Conservation (phyloP, 1,140 invertebrate species). For the Melitaea cinxia region DNA sequence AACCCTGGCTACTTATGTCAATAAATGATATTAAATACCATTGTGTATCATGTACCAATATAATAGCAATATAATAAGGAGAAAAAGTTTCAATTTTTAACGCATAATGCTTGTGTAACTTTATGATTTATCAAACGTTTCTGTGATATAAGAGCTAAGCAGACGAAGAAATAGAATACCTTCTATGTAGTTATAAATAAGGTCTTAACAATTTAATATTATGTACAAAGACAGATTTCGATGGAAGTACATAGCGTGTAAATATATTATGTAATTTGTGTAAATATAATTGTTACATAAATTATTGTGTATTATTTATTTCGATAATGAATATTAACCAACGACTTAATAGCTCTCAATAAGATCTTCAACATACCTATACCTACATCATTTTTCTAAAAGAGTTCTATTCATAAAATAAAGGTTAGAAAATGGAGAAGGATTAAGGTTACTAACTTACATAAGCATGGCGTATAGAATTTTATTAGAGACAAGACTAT, state of each 20-base stretch:
- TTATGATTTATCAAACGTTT: no score
- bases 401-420: no score
- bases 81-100: no score
- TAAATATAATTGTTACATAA: slow-evolving; percentile 8
- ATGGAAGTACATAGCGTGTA: slow-evolving; percentile 1
- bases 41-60: not conserved
- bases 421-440: no score
- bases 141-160: slow-evolving; percentile 18
- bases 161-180: slow-evolving; percentile 1
- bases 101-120: no score
- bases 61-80: no score
- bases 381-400: not conserved
- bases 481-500: no score
- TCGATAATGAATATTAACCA: not conserved
- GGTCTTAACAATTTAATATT: not conserved
- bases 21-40: not conserved
- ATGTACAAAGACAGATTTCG: not conserved
- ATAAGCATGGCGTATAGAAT: no score
- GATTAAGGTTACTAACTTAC: no score
- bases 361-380: not conserved
- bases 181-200: not conserved
- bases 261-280: slow-evolving; percentile 18
- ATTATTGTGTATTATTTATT: not conserved
- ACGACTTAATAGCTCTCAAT: not conserved
- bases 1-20: not conserved